Base-by-base conservation (phyloP, 2,113 vertebrate species). In the Potamarius usumacintae region DNA sequence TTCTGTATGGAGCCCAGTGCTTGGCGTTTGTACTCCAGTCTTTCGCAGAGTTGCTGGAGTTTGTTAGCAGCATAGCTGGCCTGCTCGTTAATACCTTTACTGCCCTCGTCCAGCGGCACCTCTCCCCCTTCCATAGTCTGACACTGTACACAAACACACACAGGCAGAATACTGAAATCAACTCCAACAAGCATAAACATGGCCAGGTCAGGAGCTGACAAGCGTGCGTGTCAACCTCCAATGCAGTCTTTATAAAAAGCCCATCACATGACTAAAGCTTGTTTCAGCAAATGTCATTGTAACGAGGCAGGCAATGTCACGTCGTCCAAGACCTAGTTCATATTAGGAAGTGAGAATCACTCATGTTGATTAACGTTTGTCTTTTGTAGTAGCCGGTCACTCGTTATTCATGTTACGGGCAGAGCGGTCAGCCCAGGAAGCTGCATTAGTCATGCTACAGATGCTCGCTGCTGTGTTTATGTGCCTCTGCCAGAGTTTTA, bases 11-110 rank as follows among this genome's bases (percentile, higher is more conserved):
- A 99, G 92, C 95, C 97, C 82, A 99, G 94, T 83, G 98, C 98
- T 92, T 99, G 98, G 30, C 96, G 97, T 92, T 99, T 99, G 92
- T 99, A 99, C 83, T 99, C 97, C 87, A 99, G 97, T 80, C 97
- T 99, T 94, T 99, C 98, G 74, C 95, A 97, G 67, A 99, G 95
- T 87, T 97, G 96, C 55, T 94, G 94, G 10, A 99, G 96, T 90
- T 97, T 99, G 83, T 96, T 98, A 34, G 96, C 97, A 79, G 97
- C 97, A 6, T 97, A 99, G 93, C 96, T 98, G 90, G 97, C 96
- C 93, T 99, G 98, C 87, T 99, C 97, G 14, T 96, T 97, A 89
- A 98, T 97, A 87, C 94, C 95, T 90, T 95, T 95, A 91, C 94
- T 96, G 72, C 97, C 95, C 88, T 97, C 97, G 27, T 97, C 97